phyloP scores from a whole-genome alignment of 2,113 vertebrate species.

The Atlantisia rogersi region DNA sequence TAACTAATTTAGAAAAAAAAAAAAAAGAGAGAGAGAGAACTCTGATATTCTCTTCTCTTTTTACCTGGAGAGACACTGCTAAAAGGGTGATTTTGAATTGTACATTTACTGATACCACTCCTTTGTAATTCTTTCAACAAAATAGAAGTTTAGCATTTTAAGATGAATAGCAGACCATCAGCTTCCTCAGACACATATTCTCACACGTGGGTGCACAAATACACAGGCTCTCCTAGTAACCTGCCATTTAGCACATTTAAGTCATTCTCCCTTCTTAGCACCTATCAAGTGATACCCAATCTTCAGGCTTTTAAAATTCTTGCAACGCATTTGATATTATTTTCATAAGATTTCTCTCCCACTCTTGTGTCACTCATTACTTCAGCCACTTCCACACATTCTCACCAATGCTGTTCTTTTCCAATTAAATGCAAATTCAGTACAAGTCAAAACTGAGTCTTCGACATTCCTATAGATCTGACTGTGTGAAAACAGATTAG shows the following conservation, averaged over 20 bases:
- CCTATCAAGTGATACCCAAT: not conserved
- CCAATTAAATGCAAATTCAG: not conserved
- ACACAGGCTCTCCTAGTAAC: not conserved
- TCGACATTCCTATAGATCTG: not conserved
- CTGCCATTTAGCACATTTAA: not conserved
- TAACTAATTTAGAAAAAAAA: not conserved
- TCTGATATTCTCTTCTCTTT: not conserved
- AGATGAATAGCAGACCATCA: not conserved
- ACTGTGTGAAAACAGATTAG: not conserved
- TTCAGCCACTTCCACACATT: not conserved
- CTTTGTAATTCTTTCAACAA: not conserved
- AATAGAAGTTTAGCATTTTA: not conserved
- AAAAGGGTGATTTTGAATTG: not conserved
- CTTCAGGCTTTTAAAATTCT: not conserved
- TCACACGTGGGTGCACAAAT: rapidly evolving
- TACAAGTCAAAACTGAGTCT: not conserved
- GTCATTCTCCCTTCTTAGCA: not conserved
- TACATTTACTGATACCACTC: not conserved
- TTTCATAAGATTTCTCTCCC: not conserved
- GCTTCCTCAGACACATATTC: not conserved
- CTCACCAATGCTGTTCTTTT: not conserved
- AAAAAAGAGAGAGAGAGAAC: not conserved
- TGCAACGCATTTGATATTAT: not conserved
- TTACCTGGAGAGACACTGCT: not conserved
- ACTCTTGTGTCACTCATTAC: not conserved